phyloP scores from a whole-genome alignment of 1,140 invertebrate genomes.

The Pogonus chalceus region DNA sequence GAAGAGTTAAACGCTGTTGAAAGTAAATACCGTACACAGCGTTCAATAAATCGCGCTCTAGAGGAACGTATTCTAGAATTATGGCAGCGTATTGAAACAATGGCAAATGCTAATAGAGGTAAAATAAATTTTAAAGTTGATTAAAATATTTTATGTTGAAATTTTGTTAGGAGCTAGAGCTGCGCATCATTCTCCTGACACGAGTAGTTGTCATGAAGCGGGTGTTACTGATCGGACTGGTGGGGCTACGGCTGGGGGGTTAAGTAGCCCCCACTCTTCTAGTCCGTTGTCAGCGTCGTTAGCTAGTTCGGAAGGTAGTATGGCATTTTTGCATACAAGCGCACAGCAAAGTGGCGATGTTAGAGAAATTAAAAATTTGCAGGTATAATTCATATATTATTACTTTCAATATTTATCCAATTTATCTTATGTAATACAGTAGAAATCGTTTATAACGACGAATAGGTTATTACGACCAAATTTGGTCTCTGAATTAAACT shows the following conservation, averaged over 20 bases:
- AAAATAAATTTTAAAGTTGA: too few relatives aligned
- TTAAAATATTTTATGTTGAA: too few relatives aligned
- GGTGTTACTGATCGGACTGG: constrained; percentile 34
- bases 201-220: constrained; percentile 35
- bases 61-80: constrained; percentile 58
- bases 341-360: constrained; percentile 25
- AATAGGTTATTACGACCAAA: too few relatives aligned
- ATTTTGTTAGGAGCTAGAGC: constrained; percentile 15
- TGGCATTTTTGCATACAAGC: constrained; percentile 33
- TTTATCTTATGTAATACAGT: too few relatives aligned
- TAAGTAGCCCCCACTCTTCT: constrained; percentile 33
- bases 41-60: constrained; percentile 52
- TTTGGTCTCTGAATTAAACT: too few relatives aligned
- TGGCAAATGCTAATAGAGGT: too few relatives aligned
- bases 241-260: constrained; percentile 23
- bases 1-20: constrained; percentile 49
- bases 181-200: constrained; percentile 24
- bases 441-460: too few relatives aligned
- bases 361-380: constrained; percentile 38
- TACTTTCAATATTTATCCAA: too few relatives aligned
- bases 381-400: too few relatives aligned
- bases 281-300: constrained; percentile 44
- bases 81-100: constrained; percentile 40
- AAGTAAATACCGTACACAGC: constrained; percentile 60
- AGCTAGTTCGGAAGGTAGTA: constrained; percentile 43